These are phyloP conservation scores for Caenorhabditis sp. DNA, from an alignment of 2,888 invertebrate species.

Conservation along the genomic window DNA sequence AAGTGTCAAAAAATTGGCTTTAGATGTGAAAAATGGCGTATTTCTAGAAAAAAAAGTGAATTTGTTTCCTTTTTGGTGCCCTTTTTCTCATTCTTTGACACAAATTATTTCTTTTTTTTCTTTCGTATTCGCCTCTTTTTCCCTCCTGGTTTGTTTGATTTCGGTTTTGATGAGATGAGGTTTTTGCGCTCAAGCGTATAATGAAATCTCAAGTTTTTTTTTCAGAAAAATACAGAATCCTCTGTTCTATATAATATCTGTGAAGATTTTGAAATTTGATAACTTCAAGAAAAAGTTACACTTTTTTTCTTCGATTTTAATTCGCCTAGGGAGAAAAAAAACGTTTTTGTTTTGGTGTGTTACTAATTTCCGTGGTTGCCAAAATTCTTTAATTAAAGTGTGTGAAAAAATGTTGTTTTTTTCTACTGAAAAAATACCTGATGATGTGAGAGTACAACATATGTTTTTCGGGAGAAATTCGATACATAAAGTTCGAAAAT, in stretches of 20 bases:
- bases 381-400: too few species aligned
- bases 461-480: neutral
- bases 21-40: neutral
- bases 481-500: neutral
- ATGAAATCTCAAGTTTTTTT: neutral
- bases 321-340: neutral
- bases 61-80: neutral
- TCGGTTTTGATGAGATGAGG: neutral
- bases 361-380: neutral
- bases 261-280: neutral
- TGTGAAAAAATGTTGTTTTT: too few species aligned
- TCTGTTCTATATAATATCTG: neutral
- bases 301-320: neutral
- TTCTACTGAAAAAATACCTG: neutral
- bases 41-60: neutral
- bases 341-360: neutral
- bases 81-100: neutral
- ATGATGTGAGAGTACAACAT: neutral
- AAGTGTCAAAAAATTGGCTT: neutral
- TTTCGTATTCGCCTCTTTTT: neutral
- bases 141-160: neutral
- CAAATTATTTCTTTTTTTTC: neutral
- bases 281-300: neutral
- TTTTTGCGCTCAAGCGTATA: neutral
- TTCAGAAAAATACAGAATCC: neutral